Evolutionary conservation across 2,797 vertebrate species (phyloP).

Genomic region (Clarias pachynema): DNA sequence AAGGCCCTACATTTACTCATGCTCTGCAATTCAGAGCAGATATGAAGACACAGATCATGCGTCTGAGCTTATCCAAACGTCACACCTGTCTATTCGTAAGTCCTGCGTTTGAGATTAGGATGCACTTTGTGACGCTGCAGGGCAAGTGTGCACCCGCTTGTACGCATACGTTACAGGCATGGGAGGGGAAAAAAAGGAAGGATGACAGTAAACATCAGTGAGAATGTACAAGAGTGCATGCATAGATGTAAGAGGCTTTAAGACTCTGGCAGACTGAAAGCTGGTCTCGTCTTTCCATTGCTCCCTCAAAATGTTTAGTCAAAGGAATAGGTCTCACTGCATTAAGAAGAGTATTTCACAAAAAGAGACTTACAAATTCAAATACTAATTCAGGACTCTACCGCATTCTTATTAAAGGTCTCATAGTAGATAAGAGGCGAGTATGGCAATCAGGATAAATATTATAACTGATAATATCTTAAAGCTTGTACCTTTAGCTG

Average conservation of each 20-base stretch:
- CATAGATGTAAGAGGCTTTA: neutral
- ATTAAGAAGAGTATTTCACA: neutral
- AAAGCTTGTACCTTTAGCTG: neutral
- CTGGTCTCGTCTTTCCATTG: neutral
- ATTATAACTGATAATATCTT: neutral
- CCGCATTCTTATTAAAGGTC: neutral
- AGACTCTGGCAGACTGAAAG: constrained; percentile 7
- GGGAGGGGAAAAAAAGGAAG: neutral
- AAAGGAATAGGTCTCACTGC: neutral
- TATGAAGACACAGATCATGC: constrained; percentile 16
- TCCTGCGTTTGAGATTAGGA: constrained; percentile 19
- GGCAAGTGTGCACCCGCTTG: neutral
- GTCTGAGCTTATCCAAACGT: constrained; percentile 13
- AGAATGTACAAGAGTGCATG: constrained; percentile 2
- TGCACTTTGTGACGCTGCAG: constrained; percentile 8
- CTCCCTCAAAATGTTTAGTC: neutral
- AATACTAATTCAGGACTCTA: neutral
- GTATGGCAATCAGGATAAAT: neutral
- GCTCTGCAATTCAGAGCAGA: neutral
- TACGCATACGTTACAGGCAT: neutral
- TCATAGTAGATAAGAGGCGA: neutral
- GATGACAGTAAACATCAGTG: neutral
- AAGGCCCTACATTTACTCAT: neutral
- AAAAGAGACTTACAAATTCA: neutral
- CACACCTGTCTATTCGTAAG: constrained; percentile 18